Conservation (phyloP, 2,888 invertebrate species). For the Congeria kusceri region DNA sequence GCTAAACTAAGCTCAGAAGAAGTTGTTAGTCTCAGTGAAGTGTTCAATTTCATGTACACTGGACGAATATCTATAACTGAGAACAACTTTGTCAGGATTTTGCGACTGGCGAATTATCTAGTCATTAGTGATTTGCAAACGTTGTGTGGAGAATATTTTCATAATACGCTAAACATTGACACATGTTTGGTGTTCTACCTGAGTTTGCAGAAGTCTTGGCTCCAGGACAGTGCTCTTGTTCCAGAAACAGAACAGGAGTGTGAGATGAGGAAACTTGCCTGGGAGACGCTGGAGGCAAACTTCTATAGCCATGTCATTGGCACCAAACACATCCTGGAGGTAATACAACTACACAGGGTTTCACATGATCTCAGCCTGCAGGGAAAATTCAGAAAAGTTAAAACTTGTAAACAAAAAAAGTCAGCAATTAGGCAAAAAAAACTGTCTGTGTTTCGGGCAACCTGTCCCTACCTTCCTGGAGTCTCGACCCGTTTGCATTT, state of each 20-base stretch:
- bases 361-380: too few relatives aligned
- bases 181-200: conserved; percentile 46
- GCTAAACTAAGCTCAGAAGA: conserved; percentile 9
- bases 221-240: background rate
- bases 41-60: conserved; percentile 54
- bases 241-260: too few relatives aligned
- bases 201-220: conserved; percentile 15
- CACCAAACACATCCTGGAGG: conserved; percentile 44
- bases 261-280: background rate
- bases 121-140: conserved; percentile 40
- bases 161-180: conserved; percentile 13
- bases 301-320: conserved; percentile 41
- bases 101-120: conserved; percentile 38
- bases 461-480: too few relatives aligned
- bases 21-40: conserved; percentile 23
- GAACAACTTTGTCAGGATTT: conserved; percentile 28
- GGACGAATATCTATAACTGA: conserved; percentile 39
- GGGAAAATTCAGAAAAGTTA: too few relatives aligned
- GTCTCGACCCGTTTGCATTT: too few relatives aligned
- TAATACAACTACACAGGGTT: too few relatives aligned
- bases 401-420: too few relatives aligned
- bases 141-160: conserved; percentile 27
- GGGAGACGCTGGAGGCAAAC: conserved; percentile 30
- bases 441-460: too few relatives aligned
- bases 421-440: too few relatives aligned